Evolutionary conservation across 2,888 invertebrate genomes (phyloP), one percentile per base, ranked within the genome.

Genomic region (Diplolepis rosae): DNA sequence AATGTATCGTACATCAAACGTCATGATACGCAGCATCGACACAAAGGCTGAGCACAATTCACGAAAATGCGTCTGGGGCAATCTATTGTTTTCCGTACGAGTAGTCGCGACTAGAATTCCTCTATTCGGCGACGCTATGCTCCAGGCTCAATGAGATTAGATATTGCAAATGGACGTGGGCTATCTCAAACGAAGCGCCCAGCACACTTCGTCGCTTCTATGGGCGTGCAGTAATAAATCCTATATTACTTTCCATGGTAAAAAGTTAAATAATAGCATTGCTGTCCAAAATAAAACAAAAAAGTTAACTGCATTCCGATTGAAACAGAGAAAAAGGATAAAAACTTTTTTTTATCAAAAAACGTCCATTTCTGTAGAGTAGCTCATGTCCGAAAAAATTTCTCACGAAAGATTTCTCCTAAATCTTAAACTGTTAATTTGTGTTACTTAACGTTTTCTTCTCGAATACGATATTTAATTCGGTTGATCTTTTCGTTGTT

Each of bases 121-220:
- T 50, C 30, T 35, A 22, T 28, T 45, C 22, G 50, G 30, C 18
- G 4, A 13, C 54, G 22, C 54, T 54, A 54, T 7, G 54, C 27
- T n/a, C 54, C 54, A 9, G 18, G 15, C 32, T 35, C 28, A 50
- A 30, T 48, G 71, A 84, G 82, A 85, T 85, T 83, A 83, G 84
- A 84, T 84, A 83, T 83, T 81, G 83, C 79, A 79, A 83, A 82
- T 80, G 81, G 79, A 80, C 78, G 78, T 66, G 77, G 80, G 79
- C 79, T 83, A 85, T 85, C 80, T 80, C 70, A 70, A 52, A 72
- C 72, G 28, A 42, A 24, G 42, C 51, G 50, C 13, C 27, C 69
- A 65, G 22, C 48, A 48, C 48, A 18, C 22, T 48, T 22, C 22
- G 22, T 22, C 22, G 48, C 11, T 22, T 22, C 22, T 22, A 48